These are phyloP conservation scores for Nyctibius bracteatus DNA, from an alignment of 2,113 vertebrate genomes.

Conservation along the genomic window DNA sequence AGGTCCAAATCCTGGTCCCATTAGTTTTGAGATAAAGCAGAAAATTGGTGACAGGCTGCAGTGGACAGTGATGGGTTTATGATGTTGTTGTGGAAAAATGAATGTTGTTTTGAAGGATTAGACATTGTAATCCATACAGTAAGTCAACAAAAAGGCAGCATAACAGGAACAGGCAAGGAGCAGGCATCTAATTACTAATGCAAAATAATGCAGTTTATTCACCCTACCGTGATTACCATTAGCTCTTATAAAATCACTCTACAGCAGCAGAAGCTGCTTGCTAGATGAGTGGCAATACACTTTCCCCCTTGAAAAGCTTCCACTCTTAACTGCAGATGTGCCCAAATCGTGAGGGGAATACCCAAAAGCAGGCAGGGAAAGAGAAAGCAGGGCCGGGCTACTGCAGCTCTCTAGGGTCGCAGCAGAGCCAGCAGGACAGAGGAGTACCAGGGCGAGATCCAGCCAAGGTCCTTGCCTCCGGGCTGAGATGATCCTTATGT, in stretches of 20 bases:
- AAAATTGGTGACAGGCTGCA: neutral
- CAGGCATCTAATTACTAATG: neutral
- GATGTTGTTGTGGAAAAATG: neutral
- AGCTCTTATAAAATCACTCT: neutral
- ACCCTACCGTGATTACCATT: neutral
- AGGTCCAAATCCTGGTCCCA: neutral
- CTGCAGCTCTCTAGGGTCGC: accelerated
- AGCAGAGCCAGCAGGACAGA: neutral
- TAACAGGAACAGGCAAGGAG: neutral
- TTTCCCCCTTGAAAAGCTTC: neutral
- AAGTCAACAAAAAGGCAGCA: neutral
- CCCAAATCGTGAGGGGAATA: neutral
- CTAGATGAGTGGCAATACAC: neutral
- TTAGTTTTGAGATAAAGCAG: neutral
- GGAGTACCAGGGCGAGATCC: neutral
- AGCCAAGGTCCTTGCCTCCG: neutral
- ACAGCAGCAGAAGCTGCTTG: neutral
- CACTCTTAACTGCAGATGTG: neutral
- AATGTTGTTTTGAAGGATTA: neutral
- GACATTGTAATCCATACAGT: neutral
- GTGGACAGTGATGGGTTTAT: neutral
- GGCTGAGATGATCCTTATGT: neutral
- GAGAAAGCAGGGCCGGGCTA: neutral
- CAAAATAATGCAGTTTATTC: neutral
- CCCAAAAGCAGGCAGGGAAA: neutral